phyloP scores from a whole-genome alignment of 2,797 vertebrate species.

The Tokudaia tokunoshimensis region DNA sequence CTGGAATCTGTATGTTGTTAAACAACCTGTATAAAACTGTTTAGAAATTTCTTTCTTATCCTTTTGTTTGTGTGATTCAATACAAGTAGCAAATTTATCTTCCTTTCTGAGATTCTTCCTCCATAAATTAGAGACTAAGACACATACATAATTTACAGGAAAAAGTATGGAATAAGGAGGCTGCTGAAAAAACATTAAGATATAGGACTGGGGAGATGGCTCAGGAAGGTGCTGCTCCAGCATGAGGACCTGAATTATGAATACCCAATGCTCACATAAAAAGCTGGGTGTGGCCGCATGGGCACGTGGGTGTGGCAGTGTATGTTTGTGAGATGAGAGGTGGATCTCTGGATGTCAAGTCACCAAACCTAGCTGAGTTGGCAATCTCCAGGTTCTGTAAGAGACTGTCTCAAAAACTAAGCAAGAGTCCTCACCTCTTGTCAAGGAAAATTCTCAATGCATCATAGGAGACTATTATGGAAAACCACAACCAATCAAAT shows the following conservation, averaged over 20 bases:
- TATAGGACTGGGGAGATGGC: no score
- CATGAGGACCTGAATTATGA: neutral
- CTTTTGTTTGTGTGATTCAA: slow-evolving; percentile 45
- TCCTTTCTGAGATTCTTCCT: slow-evolving; percentile 19
- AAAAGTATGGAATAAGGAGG: neutral
- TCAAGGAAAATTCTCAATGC: neutral
- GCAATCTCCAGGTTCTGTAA: neutral
- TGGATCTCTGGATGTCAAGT: neutral
- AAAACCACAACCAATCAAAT: neutral
- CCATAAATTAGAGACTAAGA: slow-evolving; percentile 33
- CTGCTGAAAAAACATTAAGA: slow-evolving; percentile 47
- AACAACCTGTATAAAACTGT: neutral
- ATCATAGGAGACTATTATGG: neutral
- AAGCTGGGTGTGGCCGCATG: neutral
- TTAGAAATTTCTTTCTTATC: neutral
- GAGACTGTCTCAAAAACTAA: neutral
- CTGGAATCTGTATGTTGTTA: neutral
- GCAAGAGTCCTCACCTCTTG: neutral
- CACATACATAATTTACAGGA: neutral
- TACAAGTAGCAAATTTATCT: neutral
- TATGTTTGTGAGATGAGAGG: neutral
- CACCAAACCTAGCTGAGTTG: neutral
- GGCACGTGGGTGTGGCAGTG: neutral
- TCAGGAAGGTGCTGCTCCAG: neutral
- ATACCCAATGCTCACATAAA: neutral